Base-by-base conservation (phyloP, 2,888 invertebrate genomes). In the Aspidiotus rigidus region DNA sequence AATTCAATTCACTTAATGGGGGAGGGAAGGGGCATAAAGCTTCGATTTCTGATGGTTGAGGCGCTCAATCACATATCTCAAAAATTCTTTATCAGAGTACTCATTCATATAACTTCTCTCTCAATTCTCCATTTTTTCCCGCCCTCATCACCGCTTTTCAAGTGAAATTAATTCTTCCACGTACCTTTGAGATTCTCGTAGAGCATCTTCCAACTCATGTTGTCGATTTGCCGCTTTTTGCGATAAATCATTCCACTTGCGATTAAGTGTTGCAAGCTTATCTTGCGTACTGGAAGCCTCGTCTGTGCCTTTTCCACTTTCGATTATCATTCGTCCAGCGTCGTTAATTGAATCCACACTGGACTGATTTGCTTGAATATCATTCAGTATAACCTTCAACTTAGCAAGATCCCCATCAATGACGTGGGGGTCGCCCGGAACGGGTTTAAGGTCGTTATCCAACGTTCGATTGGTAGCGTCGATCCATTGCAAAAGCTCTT, bases 371-470 rank as follows among this genome's bases (percentile, higher is more conserved):
- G 97, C 94, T 75, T 93, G 91, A 73, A 99, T 94, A 78, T 99
- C 98, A 79, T 98, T 98, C 72, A 94, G 90, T 40, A 98, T 78
- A 5, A 97, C 94, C 81, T 96, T 97, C 55, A 96, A 83, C 80
- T 97, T 97, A 56, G 97, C 95, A 62, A 97, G 81, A 77, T 98
- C 97, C 56, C 98, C 91, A 78, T 99, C 99, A 67, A 98, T 84
- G 72, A 94, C 86, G 78, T 92, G 88, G 6, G 97, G 91, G 81
- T 99, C 97, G 0, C 96, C 96, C 69, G 91, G 91, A 64, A 93
- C 90, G 57, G 93, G 91, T 77, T 86, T 88, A 42, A 96, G 80
- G 63, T 93, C 90, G 60, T 92, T 89, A 76, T 93, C 90, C 71
- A 96, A 78, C 0, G 93, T 93, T 69, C 84, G 84, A 74, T 91